These are phyloP conservation scores for Phalacrocorax brasilianus DNA, from an alignment of 2,113 vertebrate species.

Conservation along the genomic window DNA sequence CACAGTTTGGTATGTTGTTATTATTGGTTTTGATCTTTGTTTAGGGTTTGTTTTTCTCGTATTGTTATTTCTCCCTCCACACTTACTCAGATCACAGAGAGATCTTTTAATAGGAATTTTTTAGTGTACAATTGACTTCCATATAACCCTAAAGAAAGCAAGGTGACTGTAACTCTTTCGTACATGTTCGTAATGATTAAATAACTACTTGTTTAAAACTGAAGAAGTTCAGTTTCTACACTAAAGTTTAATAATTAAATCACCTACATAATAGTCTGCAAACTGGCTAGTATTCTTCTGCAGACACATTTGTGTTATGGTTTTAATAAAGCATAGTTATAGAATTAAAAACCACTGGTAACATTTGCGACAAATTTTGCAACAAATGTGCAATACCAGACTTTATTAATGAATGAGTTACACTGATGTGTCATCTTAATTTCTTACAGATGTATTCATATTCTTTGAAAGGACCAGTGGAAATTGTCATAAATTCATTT, in stretches of 20 bases:
- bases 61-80: neutral
- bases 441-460: slow-evolving; percentile 30
- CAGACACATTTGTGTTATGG: neutral
- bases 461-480: slow-evolving; percentile 37
- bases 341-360: slow-evolving; percentile 1
- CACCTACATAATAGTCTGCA: neutral
- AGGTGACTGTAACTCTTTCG: neutral
- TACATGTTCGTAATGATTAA: neutral
- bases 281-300: neutral
- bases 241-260: neutral
- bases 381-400: slow-evolving; percentile 1
- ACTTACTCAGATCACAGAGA: neutral
- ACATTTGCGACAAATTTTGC: neutral
- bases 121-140: neutral
- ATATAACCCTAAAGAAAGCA: neutral
- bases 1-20: neutral
- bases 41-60: neutral
- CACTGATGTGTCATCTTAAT: slow-evolving; percentile 35
- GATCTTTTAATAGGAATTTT: neutral
- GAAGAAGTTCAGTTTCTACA: neutral
- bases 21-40: neutral
- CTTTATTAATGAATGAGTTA: slow-evolving; percentile 50
- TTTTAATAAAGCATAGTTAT: neutral
- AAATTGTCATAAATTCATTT: slow-evolving; percentile 47
- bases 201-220: neutral